A percentile compares a stretch with the other conserved stretches of the same genome.
Conservation (phyloP, 2,113 vertebrate species). For the Myiozetetes cayanensis region DNA sequence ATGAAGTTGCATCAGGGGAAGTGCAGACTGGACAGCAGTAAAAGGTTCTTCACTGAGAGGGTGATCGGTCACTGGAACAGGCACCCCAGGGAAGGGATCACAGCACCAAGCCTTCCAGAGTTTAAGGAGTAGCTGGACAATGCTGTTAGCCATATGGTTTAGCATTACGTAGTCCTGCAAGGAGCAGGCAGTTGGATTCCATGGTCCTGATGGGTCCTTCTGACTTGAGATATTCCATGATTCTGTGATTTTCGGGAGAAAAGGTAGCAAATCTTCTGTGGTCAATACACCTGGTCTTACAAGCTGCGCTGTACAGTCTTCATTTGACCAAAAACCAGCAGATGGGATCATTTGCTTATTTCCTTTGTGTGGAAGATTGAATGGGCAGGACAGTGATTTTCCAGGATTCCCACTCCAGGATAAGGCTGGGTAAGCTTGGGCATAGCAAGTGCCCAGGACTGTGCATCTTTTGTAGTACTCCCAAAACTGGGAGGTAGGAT, state of each 20-base stretch:
- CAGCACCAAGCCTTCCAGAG: background rate
- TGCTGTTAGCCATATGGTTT: background rate
- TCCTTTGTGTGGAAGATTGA: background rate
- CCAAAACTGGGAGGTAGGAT: background rate
- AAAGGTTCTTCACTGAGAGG: background rate
- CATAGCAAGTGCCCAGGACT: background rate
- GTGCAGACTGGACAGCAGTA: background rate
- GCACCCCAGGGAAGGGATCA: background rate
- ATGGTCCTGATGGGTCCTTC: background rate
- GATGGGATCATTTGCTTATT: background rate
- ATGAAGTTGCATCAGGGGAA: background rate
- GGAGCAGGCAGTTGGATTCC: background rate
- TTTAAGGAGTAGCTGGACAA: background rate
- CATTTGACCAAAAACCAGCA: background rate
- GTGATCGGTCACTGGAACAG: background rate
- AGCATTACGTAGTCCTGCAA: background rate
- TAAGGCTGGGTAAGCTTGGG: background rate
- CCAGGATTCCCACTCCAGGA: background rate
- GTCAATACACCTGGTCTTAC: background rate
- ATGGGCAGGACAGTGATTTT: background rate
- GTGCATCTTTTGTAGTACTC: background rate
- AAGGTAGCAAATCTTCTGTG: background rate
- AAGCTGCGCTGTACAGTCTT: background rate
- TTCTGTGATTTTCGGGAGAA: background rate
- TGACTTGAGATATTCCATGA: background rate